Percentiles rank a stretch among this genome's conserved stretches.
These are phyloP conservation scores for Rachycentron canadum DNA, from an alignment of 2,797 vertebrate species.

Conservation along the genomic window DNA sequence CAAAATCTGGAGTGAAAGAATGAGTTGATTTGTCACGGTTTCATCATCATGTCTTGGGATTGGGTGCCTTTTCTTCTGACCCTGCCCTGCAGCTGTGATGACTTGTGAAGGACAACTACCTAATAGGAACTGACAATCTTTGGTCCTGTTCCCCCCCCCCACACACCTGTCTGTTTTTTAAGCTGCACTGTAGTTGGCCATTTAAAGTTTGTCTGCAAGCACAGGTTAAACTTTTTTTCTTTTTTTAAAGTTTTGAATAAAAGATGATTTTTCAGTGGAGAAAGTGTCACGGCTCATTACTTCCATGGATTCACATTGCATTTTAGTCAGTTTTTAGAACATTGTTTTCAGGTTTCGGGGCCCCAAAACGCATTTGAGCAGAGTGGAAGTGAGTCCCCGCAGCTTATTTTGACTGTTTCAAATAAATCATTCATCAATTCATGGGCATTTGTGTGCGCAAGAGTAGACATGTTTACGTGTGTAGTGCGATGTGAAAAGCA, in stretches of 20 bases:
- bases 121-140: conserved; percentile 49
- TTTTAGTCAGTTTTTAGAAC: conserved; percentile 47
- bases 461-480: background rate
- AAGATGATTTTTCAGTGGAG: conserved; percentile 52
- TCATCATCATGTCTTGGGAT: conserved; percentile 75
- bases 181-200: conserved; percentile 19
- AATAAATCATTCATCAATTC: conserved; percentile 67
- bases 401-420: conserved; percentile 38
- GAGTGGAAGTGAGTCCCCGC: conserved; percentile 12
- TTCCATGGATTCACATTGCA: conserved; percentile 20
- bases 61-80: conserved; percentile 68
- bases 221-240: conserved; percentile 22
- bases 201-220: conserved; percentile 36
- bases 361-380: conserved; percentile 21
- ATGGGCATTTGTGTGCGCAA: background rate
- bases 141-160: too few species aligned
- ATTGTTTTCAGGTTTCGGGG: conserved; percentile 37
- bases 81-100: conserved; percentile 59
- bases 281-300: conserved; percentile 51
- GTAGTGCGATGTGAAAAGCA: background rate
- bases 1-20: conserved; percentile 69
- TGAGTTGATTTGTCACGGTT: conserved; percentile 81
- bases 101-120: conserved; percentile 67
- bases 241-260: conserved; percentile 57
- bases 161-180: too few species aligned